Base-by-base conservation (phyloP, 2,888 invertebrate genomes). In the Perizoma flavofasciatum region DNA sequence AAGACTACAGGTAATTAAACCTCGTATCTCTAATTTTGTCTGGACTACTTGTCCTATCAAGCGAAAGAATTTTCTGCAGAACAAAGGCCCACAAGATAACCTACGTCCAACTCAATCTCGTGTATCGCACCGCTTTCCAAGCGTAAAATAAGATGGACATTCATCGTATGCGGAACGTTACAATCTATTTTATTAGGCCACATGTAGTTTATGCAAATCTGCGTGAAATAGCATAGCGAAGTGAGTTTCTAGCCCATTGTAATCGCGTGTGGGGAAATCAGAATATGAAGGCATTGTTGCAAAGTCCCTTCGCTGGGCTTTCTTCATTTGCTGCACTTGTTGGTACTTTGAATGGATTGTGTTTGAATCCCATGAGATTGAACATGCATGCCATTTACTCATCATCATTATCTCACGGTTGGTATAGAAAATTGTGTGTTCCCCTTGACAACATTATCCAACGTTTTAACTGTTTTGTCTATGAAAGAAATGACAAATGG, bases 91-190 rank as follows among this genome's bases (percentile, higher is more conserved):
- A 45, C 6, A 10, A 33, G 33, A 39, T 35, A 55, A 44, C 35
- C 43, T 22, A 51, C 40, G 43, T 51, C 10, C 34, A 44, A 41
- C 45, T 22, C 10, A 49, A 50, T 50, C 49, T 43, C 32, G 37
- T 22, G 43, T 45, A 51, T 53, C 43, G 54, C 55, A 53, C 53
- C 40, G 35, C 43, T 56, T 54, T 71, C 79, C 74, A 72, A 75
- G 81, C 78, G 80, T 77, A 80, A 85, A 85, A 85, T 83, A 71
- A 79, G 79, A 84, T 83, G 78, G 74, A 77, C 77, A 74, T 77
- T 70, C 68, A 68, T 67, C 67, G 61, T 46, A 67, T 48, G 68
- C 55, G 67, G 67, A 66, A 59, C 69, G 69, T 74, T 74, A 72
- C 77, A 77, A 79, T 79, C 73, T 69, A 75, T 67, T 79, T 80